phyloP scores from a whole-genome alignment of 2,888 invertebrate species.

The Zootermopsis nevadensis region DNA sequence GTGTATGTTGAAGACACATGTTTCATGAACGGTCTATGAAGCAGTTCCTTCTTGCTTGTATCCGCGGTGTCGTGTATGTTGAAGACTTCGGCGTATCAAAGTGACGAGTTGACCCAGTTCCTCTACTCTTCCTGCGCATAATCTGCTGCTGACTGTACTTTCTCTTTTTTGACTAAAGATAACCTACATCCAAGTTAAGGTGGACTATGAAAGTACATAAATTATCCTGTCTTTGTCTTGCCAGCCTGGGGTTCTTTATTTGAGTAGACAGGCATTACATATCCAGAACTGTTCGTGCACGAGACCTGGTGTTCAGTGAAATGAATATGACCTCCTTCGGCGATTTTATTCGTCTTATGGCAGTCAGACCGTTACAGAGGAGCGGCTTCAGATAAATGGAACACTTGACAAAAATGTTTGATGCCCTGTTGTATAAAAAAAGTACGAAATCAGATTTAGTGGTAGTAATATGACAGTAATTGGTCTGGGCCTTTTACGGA shows the following conservation, averaged over 20 bases:
- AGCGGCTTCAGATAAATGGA: too few relatives aligned
- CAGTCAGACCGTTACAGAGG: too few relatives aligned
- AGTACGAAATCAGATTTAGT: too few relatives aligned
- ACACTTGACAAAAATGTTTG: too few relatives aligned
- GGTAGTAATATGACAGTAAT: too few relatives aligned
- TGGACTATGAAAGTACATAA: not conserved
- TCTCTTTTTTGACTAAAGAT: not conserved
- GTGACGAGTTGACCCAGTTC: not conserved
- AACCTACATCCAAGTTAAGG: not conserved
- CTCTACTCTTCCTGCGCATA: not conserved
- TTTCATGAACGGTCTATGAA: too few relatives aligned
- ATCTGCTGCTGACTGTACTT: not conserved
- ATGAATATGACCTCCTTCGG: not conserved
- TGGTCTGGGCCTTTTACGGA: too few relatives aligned
- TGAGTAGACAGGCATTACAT: not conserved
- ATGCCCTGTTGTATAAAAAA: too few relatives aligned
- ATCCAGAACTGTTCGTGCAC: slow-evolving; percentile 1
- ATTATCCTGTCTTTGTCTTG: not conserved
- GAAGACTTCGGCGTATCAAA: not conserved
- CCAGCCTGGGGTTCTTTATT: not conserved
- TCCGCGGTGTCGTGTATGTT: not conserved
- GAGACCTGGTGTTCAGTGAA: not conserved
- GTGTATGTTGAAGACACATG: not conserved
- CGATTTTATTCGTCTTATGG: not conserved
- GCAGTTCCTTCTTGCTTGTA: not conserved